A percentile compares a stretch with the other conserved stretches of the same genome.
Conservation (phyloP, 2,797 vertebrate genomes). For the Tachyglossus aculeatus region DNA sequence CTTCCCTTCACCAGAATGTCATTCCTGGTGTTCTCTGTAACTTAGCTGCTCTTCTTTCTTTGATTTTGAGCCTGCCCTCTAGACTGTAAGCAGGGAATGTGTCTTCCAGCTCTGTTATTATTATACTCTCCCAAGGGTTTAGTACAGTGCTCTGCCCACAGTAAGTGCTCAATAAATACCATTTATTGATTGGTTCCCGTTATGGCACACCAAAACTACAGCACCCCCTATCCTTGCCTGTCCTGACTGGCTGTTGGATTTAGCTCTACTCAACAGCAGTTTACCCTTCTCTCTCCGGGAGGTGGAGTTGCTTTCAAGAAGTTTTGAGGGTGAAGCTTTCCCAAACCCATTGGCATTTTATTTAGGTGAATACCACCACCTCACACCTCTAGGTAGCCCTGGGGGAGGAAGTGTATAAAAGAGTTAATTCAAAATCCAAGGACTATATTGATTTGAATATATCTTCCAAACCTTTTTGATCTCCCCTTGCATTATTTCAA, state of each 20-base stretch:
- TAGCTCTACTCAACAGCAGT: neutral
- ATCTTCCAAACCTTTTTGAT: neutral
- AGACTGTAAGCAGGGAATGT: too few species aligned
- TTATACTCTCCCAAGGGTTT: too few species aligned
- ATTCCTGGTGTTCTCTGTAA: neutral
- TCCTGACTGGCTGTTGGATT: too few species aligned
- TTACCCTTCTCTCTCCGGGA: neutral
- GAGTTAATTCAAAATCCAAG: neutral
- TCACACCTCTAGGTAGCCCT: neutral
- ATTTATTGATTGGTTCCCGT: too few species aligned
- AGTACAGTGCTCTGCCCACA: too few species aligned
- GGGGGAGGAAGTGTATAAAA: neutral
- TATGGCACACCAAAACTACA: too few species aligned
- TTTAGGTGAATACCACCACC: neutral
- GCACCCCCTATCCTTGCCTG: too few species aligned
- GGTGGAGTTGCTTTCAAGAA: neutral
- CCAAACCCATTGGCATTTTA: neutral
- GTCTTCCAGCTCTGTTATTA: too few species aligned
- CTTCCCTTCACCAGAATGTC: neutral
- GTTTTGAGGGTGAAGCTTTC: neutral
- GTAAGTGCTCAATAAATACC: too few species aligned
- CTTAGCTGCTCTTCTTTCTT: neutral
- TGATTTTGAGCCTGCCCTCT: neutral
- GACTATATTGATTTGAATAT: neutral
- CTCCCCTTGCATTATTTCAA: neutral